Evolutionary conservation across 2,888 invertebrate genomes (phyloP), one percentile per base, ranked within the genome.

Genomic region (Cantharis rufa): DNA sequence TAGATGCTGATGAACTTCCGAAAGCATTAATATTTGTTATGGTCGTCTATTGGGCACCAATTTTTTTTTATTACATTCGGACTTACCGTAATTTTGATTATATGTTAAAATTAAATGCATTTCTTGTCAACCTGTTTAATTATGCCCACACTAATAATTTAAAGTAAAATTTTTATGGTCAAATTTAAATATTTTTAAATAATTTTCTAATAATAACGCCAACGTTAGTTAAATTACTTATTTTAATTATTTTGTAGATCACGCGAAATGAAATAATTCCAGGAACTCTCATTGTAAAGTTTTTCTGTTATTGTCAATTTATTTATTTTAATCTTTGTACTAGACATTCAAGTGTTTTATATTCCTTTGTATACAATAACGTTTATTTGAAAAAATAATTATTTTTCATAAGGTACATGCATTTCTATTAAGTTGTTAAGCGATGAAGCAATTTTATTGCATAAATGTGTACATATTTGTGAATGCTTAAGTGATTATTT

Each of bases 181-280:
- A n/a, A 72, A 72, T 69, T 76, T 76, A 69, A 71, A 69, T 64
- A 64, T 64, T 64, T 21, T 64, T 64, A 15, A 66, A 66, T 16
- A 66, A 66, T 66, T 66, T 66, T 66, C 64, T 24, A 66, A 21
- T 18, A 66, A 18, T 66, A 21, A 66, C 24, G 21, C 24, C 13
- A 11, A 24, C 64, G 24, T 18, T 21, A 10, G 18, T 66, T 66
- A 66, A 66, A n/a, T 66, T 21, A 66, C 15, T 21, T 66, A 66
- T 66, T 66, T 66, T 66, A 66, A 66, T 66, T 66, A 66, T 66
- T 66, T 66, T 66, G 21, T 66, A 24, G 64, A 66, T 66, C 64
- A 66, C 64, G 48, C 48, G 64, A 66, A 66, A 66, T 18, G 18
- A n/a, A 66, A 66, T 24, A n/a, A 48, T 48, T 48, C 48, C n/a